Evolutionary conservation across 2,888 invertebrate species (phyloP).

Genomic region (Drosophila maculinotata): DNA sequence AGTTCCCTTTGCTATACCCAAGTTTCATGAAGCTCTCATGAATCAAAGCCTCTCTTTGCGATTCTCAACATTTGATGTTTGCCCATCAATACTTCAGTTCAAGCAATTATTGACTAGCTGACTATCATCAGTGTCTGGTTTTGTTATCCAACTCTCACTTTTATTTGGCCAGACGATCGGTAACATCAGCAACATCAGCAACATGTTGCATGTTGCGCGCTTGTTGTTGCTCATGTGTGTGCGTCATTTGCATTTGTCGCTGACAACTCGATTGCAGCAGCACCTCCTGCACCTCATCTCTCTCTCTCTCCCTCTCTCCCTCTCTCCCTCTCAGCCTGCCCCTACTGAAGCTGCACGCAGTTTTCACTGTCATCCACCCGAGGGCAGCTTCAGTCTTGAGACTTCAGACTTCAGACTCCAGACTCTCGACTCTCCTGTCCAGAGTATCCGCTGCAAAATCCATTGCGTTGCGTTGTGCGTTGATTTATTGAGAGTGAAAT

Average conservation of each 20-base stretch:
- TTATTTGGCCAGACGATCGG: conserved; percentile 33
- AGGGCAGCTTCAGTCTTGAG: conserved; percentile 51
- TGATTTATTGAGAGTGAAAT: conserved; percentile 79
- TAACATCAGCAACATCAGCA: conserved; percentile 23
- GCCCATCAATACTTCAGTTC: background rate
- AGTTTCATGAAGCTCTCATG: too few relatives aligned
- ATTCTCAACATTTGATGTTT: conserved; percentile 16
- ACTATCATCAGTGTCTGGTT: conserved; percentile 47
- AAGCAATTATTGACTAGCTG: conserved; percentile 34
- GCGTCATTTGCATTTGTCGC: conserved; percentile 69
- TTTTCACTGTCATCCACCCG: conserved; percentile 67
- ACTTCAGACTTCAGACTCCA: conserved; percentile 1
- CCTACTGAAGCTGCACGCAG: too few relatives aligned
- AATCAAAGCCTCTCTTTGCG: background rate
- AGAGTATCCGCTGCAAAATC: conserved; percentile 34
- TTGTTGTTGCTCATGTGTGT: conserved; percentile 29
- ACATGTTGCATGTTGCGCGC: conserved; percentile 37
- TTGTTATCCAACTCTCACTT: conserved; percentile 58
- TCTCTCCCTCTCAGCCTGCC: background rate
- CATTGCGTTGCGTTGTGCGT: conserved; percentile 45
- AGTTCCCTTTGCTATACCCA: background rate
- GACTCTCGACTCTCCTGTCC: conserved; percentile 9
- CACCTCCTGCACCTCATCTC: background rate
- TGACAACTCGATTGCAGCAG: conserved; percentile 47
- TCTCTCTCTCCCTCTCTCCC: background rate